Conservation (phyloP, 2,888 invertebrate genomes). For the Aphidoletes aphidimyza region DNA sequence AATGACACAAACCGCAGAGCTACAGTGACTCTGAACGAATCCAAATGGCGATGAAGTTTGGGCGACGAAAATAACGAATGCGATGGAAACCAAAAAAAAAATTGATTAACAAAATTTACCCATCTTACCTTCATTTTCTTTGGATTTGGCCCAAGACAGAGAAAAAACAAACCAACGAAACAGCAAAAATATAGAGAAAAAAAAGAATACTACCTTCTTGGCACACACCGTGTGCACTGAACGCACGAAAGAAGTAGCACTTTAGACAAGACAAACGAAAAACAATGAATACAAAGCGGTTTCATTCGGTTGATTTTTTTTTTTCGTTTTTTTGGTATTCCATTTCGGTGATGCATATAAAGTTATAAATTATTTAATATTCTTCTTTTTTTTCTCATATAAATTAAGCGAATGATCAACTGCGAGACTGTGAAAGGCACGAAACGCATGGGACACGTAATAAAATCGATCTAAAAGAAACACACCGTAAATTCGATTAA, state of each 20-base stretch:
- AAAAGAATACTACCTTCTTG: background rate
- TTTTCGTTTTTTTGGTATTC: background rate
- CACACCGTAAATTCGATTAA: conserved; percentile 41
- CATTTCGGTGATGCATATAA: conserved; percentile 40
- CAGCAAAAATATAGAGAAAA: too few species aligned
- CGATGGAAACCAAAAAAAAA: conserved; percentile 30
- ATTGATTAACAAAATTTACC: conserved; percentile 40
- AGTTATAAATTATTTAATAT: conserved; percentile 56
- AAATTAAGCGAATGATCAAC: conserved; percentile 55
- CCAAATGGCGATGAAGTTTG: background rate
- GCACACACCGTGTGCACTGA: background rate
- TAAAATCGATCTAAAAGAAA: conserved; percentile 29
- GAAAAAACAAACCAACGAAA: too few species aligned
- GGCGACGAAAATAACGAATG: conserved; percentile 30
- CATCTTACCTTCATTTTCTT: background rate
- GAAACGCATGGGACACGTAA: conserved; percentile 13
- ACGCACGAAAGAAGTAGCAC: conserved; percentile 24
- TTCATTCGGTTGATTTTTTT: background rate
- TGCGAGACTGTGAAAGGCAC: conserved; percentile 29
- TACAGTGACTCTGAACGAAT: too few species aligned
- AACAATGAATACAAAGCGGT: background rate
- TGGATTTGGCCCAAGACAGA: background rate
- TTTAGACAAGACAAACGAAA: conserved; percentile 36
- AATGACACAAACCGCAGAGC: conserved; percentile 44
- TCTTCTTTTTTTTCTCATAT: conserved; percentile 56